Evolutionary conservation across 2,113 vertebrate genomes (phyloP), one percentile per base, ranked within the genome.

Genomic region (Bos javanicus): DNA sequence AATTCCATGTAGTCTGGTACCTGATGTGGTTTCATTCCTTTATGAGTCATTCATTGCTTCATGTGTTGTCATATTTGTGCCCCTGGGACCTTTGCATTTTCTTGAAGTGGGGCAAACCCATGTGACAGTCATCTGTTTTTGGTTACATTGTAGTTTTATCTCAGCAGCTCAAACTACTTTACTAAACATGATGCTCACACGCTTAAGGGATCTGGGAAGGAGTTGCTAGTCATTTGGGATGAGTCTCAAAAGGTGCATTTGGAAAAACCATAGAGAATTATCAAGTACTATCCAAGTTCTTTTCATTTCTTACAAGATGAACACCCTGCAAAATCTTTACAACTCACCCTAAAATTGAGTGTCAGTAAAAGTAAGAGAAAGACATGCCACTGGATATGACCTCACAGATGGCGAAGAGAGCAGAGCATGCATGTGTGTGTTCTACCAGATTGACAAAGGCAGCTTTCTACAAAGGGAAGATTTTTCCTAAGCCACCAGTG

Each of bases 301-400:
- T 93, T 84, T 94, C 30, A 71, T 87, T 94, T 95, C 52, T 78
- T 96, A 62, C 33, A 85, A 90, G 33, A 39, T 78, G 15, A 81
- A 36, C 16, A 92, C 59, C 46, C 60, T 95, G 21, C 1, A 67
- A 59, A 60, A 26, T 60, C 50, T 48, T 87, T 54, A 50, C 7
- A 7, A 13, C 39, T 95, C 88, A 92, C 48, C 26, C 5, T 86
- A 48, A 54, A 25, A 52, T 78, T 84, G 71, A 83, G 9, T n/a
- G 64, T 23, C 23, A 71, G 59, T 33, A 59, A 26, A 78, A 59
- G 6, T 39, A 23, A 80, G 43, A 85, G 62, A 78, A 92, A 80
- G 28, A 39, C 30, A 30, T 36, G 3, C 28, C 17, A 14, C 28
- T 28, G 21, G 54, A 62, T 71, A 3, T 15, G 52, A 46, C 46